Base-by-base conservation (phyloP, 2,888 invertebrate species). In the Polydrusus cervinus region DNA sequence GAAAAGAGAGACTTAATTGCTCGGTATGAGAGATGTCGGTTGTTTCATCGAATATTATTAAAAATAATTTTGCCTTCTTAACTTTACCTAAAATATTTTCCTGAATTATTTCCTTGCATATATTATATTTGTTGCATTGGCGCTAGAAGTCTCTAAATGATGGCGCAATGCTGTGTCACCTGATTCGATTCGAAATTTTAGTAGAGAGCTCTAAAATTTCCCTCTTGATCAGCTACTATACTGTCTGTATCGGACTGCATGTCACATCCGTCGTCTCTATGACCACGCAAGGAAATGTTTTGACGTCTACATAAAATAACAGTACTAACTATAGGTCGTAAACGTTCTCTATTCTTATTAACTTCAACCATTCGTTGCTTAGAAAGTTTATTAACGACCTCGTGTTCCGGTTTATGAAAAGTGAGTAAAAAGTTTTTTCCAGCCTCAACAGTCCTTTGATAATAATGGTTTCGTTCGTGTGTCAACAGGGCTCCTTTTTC, bases 231-330 rank as follows among this genome's bases (percentile, higher is more conserved):
- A 18, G 51, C 20, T 51, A 51, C 51, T 20, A 51, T 10, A 20
- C 11, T 20, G 11, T 51, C 51, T 20, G 2, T 11, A 20, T 51
- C 51, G 6, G 18, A 20, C 20, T 20, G n/a, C 71, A 62, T 6
- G 13, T 38, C 9, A 18, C 25, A 14, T 51, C 57, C 75, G 38
- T 75, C 25, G 45, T 77, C 77, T 43, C 71, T 20, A 30, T 77
- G 70, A 8, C 67, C 73, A 18, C 73, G 51, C 16, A 78, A 68
- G 8, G 78, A 71, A 51, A 79, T 71, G 68, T 76, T 75, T 72
- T 77, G 75, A 13, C 43, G 40, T 9, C 77, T 76, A 45, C 25
- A 67, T 43, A 79, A 78, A 38, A 78, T 71, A 14, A 79, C 74
- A 8, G 76, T 61, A 60, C 74, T 51, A 18, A 78, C 47, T 6